Evolutionary conservation across 2,797 vertebrate species (phyloP).

Genomic region (Trachops cirrhosus): DNA sequence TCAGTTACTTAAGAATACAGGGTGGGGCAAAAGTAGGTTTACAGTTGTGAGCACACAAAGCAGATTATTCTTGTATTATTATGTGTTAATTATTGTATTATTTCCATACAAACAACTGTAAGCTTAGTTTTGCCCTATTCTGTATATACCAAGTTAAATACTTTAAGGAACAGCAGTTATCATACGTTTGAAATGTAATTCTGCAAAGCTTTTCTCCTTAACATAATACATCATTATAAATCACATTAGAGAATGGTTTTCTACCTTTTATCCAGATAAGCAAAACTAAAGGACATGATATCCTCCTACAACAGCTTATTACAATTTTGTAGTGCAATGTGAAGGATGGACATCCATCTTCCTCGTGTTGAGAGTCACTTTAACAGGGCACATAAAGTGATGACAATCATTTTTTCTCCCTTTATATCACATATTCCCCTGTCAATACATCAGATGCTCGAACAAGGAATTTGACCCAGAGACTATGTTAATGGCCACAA

Average conservation of each 20-base stretch:
- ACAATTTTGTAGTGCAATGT: neutral
- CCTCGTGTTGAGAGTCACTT: neutral
- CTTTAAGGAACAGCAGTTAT: conserved; percentile 41
- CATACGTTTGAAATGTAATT: neutral
- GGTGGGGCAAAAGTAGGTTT: neutral
- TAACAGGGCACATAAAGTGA: neutral
- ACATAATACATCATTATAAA: conserved; percentile 6
- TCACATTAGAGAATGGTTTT: conserved; percentile 3
- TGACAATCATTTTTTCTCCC: neutral
- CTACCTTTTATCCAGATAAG: neutral
- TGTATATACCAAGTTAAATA: neutral
- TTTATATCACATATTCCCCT: neutral
- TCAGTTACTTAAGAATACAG: conserved; percentile 8
- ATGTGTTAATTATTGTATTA: neutral
- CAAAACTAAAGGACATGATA: neutral
- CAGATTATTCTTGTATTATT: neutral
- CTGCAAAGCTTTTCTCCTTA: conserved; percentile 1
- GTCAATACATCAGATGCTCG: neutral
- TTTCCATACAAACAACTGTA: neutral
- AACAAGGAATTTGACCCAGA: neutral
- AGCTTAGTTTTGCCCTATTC: neutral
- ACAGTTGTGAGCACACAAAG: neutral
- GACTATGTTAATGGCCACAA: neutral
- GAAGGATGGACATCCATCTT: neutral
- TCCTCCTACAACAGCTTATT: neutral